Conservation (phyloP, 2,888 invertebrate species). For the Congeria kusceri region DNA sequence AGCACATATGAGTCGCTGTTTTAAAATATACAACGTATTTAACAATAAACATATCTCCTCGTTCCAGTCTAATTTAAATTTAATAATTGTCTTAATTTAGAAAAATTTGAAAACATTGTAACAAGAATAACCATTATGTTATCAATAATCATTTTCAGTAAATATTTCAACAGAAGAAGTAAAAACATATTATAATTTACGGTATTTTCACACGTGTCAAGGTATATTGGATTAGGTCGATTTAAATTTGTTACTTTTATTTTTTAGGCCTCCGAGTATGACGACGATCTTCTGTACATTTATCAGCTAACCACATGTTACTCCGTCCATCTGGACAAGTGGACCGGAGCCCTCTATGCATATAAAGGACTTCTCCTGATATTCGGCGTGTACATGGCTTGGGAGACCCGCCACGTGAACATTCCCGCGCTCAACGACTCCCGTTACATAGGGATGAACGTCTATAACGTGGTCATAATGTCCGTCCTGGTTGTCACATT, state of each 20-base stretch:
- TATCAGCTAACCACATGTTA: conserved; percentile 94
- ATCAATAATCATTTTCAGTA: too few species aligned
- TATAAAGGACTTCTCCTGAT: conserved; percentile 95
- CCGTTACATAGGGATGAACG: conserved; percentile 95
- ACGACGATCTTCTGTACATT: conserved; percentile 82
- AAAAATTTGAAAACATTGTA: too few species aligned
- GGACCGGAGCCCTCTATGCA: conserved; percentile 95
- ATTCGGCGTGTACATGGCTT: conserved; percentile 97
- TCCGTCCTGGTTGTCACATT: conserved; percentile 94
- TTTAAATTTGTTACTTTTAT: not conserved
- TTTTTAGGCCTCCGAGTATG: conserved; percentile 76
- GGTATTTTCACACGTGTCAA: too few species aligned
- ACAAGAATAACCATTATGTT: too few species aligned
- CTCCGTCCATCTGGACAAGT: conserved; percentile 94
- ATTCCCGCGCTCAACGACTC: conserved; percentile 96
- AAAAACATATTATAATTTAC: too few species aligned
- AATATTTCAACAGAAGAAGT: too few species aligned
- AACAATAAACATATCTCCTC: too few species aligned
- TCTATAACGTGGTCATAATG: conserved; percentile 95
- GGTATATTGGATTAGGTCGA: too few species aligned
- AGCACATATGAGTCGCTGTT: too few species aligned
- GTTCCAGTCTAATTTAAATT: too few species aligned
- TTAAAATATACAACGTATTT: too few species aligned
- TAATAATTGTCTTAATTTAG: too few species aligned
- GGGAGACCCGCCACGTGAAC: conserved; percentile 94